These are phyloP conservation scores for Oriolus oriolus DNA, from an alignment of 2,113 vertebrate species.

Conservation along the genomic window DNA sequence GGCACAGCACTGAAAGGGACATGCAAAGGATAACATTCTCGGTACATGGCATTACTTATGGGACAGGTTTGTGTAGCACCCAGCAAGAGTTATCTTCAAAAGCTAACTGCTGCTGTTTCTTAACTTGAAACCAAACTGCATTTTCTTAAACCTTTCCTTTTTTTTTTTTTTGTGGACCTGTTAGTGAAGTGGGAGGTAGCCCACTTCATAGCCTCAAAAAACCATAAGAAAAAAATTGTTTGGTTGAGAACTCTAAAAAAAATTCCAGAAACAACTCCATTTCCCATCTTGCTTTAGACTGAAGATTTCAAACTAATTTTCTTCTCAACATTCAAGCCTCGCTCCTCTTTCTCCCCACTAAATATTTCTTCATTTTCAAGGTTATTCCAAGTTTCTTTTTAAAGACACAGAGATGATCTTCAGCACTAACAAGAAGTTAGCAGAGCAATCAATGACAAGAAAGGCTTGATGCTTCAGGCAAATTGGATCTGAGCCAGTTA, in stretches of 20 bases:
- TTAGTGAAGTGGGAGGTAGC: background rate
- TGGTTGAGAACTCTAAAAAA: background rate
- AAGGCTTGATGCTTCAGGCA: background rate
- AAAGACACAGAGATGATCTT: background rate
- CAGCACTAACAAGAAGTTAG: background rate
- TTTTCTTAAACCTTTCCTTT: background rate
- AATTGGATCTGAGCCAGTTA: background rate
- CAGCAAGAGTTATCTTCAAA: background rate
- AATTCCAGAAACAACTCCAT: background rate
- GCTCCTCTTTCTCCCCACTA: background rate
- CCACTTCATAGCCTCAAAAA: background rate
- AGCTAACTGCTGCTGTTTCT: slow-evolving; percentile 1
- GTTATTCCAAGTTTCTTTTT: background rate
- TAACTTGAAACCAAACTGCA: background rate
- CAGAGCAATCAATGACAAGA: background rate
- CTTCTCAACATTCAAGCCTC: background rate
- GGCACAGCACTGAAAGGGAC: background rate
- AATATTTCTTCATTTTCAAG: background rate
- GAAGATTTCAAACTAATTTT: background rate
- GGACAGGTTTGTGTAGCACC: background rate
- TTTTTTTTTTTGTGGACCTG: background rate
- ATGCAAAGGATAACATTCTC: background rate
- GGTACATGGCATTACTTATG: background rate
- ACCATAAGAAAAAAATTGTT: background rate
- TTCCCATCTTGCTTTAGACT: background rate